Evolutionary conservation across 2,113 vertebrate species (phyloP).

Genomic region (Oryzias celebensis): DNA sequence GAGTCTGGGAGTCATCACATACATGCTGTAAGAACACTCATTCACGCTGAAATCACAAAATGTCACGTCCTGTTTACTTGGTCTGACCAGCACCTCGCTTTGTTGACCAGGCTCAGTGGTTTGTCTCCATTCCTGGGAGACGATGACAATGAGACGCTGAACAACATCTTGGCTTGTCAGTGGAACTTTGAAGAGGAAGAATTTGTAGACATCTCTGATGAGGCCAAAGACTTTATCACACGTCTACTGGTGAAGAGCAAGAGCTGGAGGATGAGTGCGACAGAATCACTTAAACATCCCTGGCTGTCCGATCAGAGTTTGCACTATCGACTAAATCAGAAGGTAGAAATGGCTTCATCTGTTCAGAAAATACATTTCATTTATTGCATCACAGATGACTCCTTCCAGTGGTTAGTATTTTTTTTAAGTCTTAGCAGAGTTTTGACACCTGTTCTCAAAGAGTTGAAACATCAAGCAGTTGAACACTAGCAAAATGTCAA

Average conservation of each 20-base stretch:
- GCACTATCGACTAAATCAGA: slow-evolving; percentile 80
- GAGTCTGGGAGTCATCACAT: slow-evolving; percentile 95
- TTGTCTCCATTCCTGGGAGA: slow-evolving; percentile 96
- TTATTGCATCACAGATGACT: too few relatives aligned
- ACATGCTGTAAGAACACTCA: slow-evolving; percentile 85
- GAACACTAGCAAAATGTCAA: too few relatives aligned
- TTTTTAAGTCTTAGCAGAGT: too few relatives aligned
- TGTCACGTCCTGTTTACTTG: background rate
- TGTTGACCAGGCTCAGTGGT: slow-evolving; percentile 84
- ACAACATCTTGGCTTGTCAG: slow-evolving; percentile 91
- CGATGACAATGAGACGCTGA: slow-evolving; percentile 92
- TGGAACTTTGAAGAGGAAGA: slow-evolving; percentile 94
- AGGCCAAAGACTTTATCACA: slow-evolving; percentile 94
- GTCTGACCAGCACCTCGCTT: background rate
- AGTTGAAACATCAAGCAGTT: too few relatives aligned
- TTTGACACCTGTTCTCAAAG: too few relatives aligned
- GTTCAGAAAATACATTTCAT: too few relatives aligned
- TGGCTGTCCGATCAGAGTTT: slow-evolving; percentile 89
- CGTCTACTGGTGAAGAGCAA: slow-evolving; percentile 96
- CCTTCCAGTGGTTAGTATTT: too few relatives aligned
- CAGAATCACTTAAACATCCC: slow-evolving; percentile 89
- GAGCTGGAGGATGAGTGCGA: slow-evolving; percentile 95
- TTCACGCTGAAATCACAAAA: background rate
- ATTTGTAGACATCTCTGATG: slow-evolving; percentile 86
- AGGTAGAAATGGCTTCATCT: slow-evolving; percentile 70